phyloP scores from a whole-genome alignment of 2,888 invertebrate species.

The Drosophila barbarae region DNA sequence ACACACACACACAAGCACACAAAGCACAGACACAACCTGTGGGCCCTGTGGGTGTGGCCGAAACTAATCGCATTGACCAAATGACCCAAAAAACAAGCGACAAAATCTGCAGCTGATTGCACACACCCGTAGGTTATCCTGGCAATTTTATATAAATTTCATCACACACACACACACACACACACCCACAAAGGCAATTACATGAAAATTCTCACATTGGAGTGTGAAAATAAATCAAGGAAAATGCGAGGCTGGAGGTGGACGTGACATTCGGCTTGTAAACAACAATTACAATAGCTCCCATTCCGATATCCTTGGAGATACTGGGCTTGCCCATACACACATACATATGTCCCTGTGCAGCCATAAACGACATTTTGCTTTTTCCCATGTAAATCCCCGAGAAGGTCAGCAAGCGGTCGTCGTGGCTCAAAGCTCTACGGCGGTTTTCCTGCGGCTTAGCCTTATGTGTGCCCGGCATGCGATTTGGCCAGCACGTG shows the following conservation, averaged over 20 bases:
- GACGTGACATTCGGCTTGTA: conserved; percentile 26
- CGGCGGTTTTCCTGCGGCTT: conserved; percentile 39
- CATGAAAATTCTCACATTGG: conserved; percentile 49
- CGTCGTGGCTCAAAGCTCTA: conserved; percentile 46
- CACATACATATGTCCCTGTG: conserved; percentile 24
- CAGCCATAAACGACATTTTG: conserved; percentile 49
- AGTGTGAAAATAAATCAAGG: conserved; percentile 63
- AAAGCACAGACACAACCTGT: conserved; percentile 17
- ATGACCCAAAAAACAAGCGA: conserved; percentile 66
- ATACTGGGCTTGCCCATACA: conserved; percentile 2
- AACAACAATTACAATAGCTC: conserved; percentile 35
- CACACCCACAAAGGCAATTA: conserved; percentile 54
- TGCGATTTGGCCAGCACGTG: conserved; percentile 41
- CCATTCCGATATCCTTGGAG: conserved; percentile 14
- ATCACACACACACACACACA: conserved; percentile 46
- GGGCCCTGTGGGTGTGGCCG: conserved; percentile 41
- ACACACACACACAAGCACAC: neutral
- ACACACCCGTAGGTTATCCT: conserved; percentile 32
- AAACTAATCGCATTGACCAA: conserved; percentile 63
- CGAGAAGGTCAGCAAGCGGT: conserved; percentile 43
- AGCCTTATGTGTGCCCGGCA: conserved; percentile 21
- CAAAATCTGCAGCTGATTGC: conserved; percentile 62
- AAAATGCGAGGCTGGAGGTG: conserved; percentile 19
- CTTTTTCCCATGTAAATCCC: conserved; percentile 51
- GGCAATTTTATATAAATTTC: conserved; percentile 49